These are phyloP conservation scores for Coreoperca whiteheadi DNA, from an alignment of 2,113 vertebrate species.

Conservation along the genomic window DNA sequence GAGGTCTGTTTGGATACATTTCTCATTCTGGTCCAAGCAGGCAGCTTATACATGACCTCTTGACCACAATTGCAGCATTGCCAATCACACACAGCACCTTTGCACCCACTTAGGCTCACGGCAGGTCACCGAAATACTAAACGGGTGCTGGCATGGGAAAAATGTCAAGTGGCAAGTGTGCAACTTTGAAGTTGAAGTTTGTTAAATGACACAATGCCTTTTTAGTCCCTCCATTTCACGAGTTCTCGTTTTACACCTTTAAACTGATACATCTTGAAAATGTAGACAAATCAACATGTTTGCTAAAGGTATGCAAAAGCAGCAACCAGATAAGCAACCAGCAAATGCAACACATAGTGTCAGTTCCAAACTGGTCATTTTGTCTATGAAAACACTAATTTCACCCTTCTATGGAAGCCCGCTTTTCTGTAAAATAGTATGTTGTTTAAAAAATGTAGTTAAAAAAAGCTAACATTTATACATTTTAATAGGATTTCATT, in stretches of 20 bases:
- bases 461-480: neutral
- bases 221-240: neutral
- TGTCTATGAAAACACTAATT: neutral
- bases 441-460: neutral
- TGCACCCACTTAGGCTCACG: neutral
- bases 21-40: neutral
- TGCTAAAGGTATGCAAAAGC: neutral
- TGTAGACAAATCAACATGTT: neutral
- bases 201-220: neutral
- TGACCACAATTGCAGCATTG: constrained; percentile 4
- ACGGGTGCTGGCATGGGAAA: neutral
- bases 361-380: neutral
- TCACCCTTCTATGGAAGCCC: neutral
- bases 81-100: constrained; percentile 14
- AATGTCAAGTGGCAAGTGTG: constrained; percentile 6
- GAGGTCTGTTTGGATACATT: neutral
- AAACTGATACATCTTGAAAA: neutral
- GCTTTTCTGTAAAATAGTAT: neutral
- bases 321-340: too few relatives aligned
- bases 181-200: constrained; percentile 10
- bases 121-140: constrained; percentile 31
- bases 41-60: constrained; percentile 2
- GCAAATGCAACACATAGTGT: neutral
- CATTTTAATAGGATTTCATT: neutral
- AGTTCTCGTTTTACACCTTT: neutral